Conservation (phyloP, 2,113 vertebrate species). For the Vidua chalybeata region DNA sequence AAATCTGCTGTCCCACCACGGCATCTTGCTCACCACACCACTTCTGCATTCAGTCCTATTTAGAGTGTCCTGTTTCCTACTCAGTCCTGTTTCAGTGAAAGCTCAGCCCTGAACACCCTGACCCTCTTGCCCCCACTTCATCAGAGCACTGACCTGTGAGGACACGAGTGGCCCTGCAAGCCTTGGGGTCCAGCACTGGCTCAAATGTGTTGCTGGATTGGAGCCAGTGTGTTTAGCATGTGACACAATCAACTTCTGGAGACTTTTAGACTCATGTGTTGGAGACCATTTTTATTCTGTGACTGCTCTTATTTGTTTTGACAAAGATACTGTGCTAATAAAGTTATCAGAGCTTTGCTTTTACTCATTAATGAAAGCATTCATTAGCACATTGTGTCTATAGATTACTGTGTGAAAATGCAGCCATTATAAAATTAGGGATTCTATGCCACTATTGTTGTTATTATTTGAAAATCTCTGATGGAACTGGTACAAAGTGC, state of each 20-base stretch:
- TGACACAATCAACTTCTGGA: neutral
- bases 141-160: conserved; percentile 15
- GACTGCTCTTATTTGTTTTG: neutral
- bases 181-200: neutral
- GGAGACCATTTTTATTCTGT: neutral
- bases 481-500: neutral
- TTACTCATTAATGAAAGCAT: neutral
- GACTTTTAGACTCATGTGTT: neutral
- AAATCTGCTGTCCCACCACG: neutral
- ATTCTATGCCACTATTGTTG: neutral
- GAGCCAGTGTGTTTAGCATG: neutral
- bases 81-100: neutral
- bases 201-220: neutral
- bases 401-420: neutral
- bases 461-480: neutral
- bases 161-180: neutral
- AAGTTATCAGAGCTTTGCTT: neutral
- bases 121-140: neutral
- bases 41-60: neutral
- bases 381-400: neutral
- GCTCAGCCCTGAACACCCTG: neutral
- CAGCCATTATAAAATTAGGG: neutral
- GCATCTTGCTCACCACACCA: neutral
- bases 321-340: neutral
- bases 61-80: neutral